Evolutionary conservation across 2,888 invertebrate genomes (phyloP), one percentile per base, ranked within the genome.

Genomic region (Priocnemis perturbator): DNA sequence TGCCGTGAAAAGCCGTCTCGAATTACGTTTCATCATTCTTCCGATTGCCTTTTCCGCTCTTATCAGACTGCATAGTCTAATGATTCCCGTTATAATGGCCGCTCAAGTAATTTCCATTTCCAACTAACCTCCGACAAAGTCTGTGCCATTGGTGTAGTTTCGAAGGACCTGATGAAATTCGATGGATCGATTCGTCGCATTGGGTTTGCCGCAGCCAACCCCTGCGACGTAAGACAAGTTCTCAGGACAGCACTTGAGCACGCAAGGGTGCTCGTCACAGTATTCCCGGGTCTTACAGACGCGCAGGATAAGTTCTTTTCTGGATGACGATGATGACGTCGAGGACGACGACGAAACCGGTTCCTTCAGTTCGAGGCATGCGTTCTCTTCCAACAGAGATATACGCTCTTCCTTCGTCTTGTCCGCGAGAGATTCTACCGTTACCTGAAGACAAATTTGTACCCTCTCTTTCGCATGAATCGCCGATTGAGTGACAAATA

Each of bases 161-260:
- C 50, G 44, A 20, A 72, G 30, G 14, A 57, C 19, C 3, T 66
- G 44, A 62, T 73, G 70, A 71, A 78, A 65, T 59, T 64, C 60
- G 19, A 61, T n/a, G 44, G 23, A 20, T 60, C 44, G 50, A 44
- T 20, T 2, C 19, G 55, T 19, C 0, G 15, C 48, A 11, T 44
- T 45, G 30, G 4, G 26, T 15, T 67, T 67, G 0, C 5, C n/a
- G 19, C 57, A 58, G 21, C n/a, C 23, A 3, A 0, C 9, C 20
- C 2, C 15, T 0, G 44, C 9, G 1, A 30, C 45, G 47, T 75
- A 67, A 3, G 77, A 76, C 57, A 84, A 73, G 37, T 83, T 81
- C 44, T 89, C 88, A 7, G 74, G 65, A 65, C 89, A 90, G 73
- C 90, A 90, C 77, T 90, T 90, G 61, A 84, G 81, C 59, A 89